These are phyloP conservation scores for Panthera leo DNA, from an alignment of 2,113 vertebrate genomes.

Conservation along the genomic window DNA sequence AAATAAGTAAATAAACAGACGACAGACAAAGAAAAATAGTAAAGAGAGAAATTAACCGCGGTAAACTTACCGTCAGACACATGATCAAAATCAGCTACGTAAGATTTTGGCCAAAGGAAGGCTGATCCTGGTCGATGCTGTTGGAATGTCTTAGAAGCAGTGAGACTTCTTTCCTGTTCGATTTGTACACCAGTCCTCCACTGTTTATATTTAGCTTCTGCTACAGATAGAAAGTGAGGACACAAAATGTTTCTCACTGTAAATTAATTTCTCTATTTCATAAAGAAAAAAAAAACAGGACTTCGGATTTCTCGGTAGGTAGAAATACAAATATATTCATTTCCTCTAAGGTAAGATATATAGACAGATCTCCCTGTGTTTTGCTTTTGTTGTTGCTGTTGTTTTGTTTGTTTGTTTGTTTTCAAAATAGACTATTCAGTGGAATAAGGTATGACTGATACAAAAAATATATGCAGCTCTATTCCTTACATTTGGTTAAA, in stretches of 20 bases:
- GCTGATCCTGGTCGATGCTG: not conserved
- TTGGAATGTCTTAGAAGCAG: not conserved
- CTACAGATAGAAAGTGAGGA: not conserved
- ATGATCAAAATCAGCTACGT: not conserved
- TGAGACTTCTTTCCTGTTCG: not conserved
- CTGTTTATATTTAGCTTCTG: not conserved
- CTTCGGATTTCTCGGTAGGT: not conserved
- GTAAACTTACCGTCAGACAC: not conserved
- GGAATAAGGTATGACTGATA: not conserved
- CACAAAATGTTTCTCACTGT: not conserved
- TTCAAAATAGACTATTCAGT: not conserved
- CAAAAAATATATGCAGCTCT: not conserved
- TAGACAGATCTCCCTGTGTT: not conserved
- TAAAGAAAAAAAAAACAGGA: not conserved
- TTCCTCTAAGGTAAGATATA: not conserved
- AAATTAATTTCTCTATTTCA: slow-evolving; percentile 1
- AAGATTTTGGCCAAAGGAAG: not conserved
- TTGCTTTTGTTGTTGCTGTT: not conserved
- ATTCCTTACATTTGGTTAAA: not conserved
- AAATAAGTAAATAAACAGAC: not conserved
- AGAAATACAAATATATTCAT: not conserved
- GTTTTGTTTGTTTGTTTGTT: not conserved
- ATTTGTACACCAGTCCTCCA: not conserved
- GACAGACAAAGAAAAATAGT: not conserved
- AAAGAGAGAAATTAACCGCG: not conserved